Base-by-base conservation (phyloP, 1,140 invertebrate genomes). In the Ceratina calcarata region DNA sequence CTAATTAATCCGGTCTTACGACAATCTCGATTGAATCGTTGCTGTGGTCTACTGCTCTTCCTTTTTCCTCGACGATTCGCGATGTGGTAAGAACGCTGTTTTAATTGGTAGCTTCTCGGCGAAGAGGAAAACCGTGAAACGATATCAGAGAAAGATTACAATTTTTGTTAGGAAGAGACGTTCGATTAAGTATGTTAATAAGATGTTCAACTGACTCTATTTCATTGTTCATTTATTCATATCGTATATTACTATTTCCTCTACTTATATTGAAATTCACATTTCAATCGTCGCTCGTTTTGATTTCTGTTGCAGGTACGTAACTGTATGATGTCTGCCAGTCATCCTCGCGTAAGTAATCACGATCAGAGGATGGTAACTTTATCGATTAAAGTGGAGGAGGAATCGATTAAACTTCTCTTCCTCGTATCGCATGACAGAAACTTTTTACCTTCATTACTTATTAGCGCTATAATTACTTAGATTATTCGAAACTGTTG, bases 251-350 rank as follows among this genome's bases (percentile, higher is more conserved):
- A 37, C 10, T 55, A 55, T 13, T 55, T 55, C 18, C 3, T 55
- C 10, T 7, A 15, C 18, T 55, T 12, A 15, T 55, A 10, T 72
- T 20, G 16, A 37, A 27, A 37, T 37, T 73, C 22, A 3, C 20
- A 22, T 64, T 37, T 55, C 66, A 80, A 75, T 24, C 37, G 4
- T 3, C n/a, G 15, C 10, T 68, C 24, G 15, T 72, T 78, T 70
- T 22, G 20, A 13, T 81, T 60, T 78, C 27, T 70, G 66, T 81
- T 81, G 2, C 79, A 81, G 73, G 79, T 81, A 77, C 24, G 79
- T 80, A 80, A 18, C 53, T 7, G 57, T 7, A n/a, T 49, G 24
- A 51, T 69, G 16, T 49, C 55, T 20, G 45, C 20, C 24, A 27
- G 20, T 22, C 32, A 71, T 24, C 67, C 27, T 45, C 22, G 24